These are phyloP conservation scores for Drosophila basisetae DNA, from an alignment of 2,888 invertebrate species.

Conservation along the genomic window DNA sequence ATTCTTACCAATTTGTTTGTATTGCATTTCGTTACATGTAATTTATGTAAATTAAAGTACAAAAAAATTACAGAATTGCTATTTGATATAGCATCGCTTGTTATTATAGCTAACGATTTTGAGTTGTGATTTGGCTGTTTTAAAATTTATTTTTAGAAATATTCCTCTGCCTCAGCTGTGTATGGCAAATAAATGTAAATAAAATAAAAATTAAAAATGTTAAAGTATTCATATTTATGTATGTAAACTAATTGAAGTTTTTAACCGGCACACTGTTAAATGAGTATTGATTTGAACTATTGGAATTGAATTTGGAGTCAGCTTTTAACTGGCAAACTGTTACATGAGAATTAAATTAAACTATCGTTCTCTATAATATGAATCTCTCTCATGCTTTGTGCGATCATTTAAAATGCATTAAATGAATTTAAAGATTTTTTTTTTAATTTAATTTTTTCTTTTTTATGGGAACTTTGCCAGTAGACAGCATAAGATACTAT, in stretches of 20 bases:
- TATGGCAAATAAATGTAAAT: constrained; percentile 69
- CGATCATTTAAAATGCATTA: constrained; percentile 6
- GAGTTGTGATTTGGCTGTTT: constrained; percentile 41
- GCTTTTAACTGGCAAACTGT: constrained; percentile 1
- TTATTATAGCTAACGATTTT: constrained; percentile 78
- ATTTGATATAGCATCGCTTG: constrained; percentile 73
- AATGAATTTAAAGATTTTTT: constrained; percentile 4
- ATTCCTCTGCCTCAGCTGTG: constrained; percentile 82
- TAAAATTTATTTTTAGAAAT: constrained; percentile 62
- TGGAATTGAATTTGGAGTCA: background rate
- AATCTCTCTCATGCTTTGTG: constrained; percentile 33
- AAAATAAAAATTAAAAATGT: constrained; percentile 65
- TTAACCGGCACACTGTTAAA: background rate
- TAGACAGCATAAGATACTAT: constrained; percentile 29
- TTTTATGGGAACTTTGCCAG: constrained; percentile 6
- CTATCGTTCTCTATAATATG: background rate
- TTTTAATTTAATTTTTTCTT: background rate
- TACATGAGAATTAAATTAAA: constrained; percentile 1
- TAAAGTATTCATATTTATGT: constrained; percentile 45
- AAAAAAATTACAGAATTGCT: constrained; percentile 76
- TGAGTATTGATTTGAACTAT: constrained; percentile 2
- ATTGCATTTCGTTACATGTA: constrained; percentile 77
- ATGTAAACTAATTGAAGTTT: constrained; percentile 8
- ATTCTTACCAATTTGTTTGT: constrained; percentile 74
- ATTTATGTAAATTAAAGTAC: constrained; percentile 77